Conservation (phyloP, 2,113 vertebrate genomes). For the Perca schrenkii region DNA sequence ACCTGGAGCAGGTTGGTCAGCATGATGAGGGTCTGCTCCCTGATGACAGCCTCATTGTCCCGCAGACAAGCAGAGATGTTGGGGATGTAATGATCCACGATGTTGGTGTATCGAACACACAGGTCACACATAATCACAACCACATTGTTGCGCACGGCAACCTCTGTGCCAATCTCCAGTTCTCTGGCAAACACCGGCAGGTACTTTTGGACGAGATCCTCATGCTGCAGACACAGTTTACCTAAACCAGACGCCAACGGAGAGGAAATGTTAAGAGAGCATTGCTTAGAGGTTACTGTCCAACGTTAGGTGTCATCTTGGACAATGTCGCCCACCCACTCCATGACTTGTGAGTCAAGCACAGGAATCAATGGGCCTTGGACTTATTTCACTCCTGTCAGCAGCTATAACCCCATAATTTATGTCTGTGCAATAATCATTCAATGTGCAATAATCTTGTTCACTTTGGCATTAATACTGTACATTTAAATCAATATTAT, state of each 20-base stretch:
- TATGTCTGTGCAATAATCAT: no score
- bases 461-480: no score
- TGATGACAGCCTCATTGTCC: slow-evolving; percentile 87
- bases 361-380: no score
- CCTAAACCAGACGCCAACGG: slow-evolving; percentile 76
- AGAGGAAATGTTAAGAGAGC: neutral
- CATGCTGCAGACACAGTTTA: slow-evolving; percentile 93
- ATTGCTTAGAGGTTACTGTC: no score
- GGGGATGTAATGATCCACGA: slow-evolving; percentile 91
- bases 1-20: slow-evolving; percentile 96
- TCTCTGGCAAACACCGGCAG: slow-evolving; percentile 91
- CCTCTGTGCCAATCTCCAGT: slow-evolving; percentile 87
- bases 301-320: no score
- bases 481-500: no score
- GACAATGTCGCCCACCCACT: no score
- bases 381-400: no score
- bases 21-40: slow-evolving; percentile 93
- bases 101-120: slow-evolving; percentile 92
- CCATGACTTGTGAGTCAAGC: no score
- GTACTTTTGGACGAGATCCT: slow-evolving; percentile 90
- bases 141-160: slow-evolving; percentile 90
- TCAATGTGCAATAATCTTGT: no score
- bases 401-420: no score
- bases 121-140: slow-evolving; percentile 93
- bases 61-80: slow-evolving; percentile 90